Evolutionary conservation across 53 echinoderm and acorn worm species (phyloP), one percentile per base, ranked within the genome.

Genomic region (Pentamera pediparva): DNA sequence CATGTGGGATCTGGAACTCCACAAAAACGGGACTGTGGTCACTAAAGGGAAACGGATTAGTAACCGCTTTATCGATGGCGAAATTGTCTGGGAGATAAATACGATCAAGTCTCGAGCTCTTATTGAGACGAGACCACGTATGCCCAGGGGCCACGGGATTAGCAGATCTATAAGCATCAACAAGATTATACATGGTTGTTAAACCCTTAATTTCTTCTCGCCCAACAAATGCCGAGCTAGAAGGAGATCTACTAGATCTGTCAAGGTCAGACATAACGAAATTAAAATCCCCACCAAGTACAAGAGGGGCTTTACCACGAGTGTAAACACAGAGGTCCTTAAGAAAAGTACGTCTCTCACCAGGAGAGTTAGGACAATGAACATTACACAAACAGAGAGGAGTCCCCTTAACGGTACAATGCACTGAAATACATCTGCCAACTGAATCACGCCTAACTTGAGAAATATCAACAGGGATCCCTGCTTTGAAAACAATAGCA

Each of bases 201-300:
- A 65, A 65, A 4, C 20, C 21, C 22, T 39, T 7, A 5, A 65
- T 8, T 15, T 65, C 65, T 13, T 21, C 22, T 22, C 65, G 8
- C 4, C 65, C 65, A 6, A 40, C 25, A 39, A 64, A 65, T 39
- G 7, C n/a, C 2, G 65, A 65, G 17, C 3, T 25, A 4, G 13
- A 10, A 7, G 19, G 8, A 33, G 20, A 17, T 3, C 13, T 24
- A 21, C 6, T 27, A 1, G 26, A 38, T 39, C 65, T 65, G 41
- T 65, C 65, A 1, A 24, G 8, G 11, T 22, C 39, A 21, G 3
- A 8, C 8, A 39, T 38, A 17, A 65, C 27, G 40, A 21, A 65
- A 19, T 65, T 65, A 24, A 65, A 65, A 39, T 65, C 65, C 40
- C 65, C 64, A n/a, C 37, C 65, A 9, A 65, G 25, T 4, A 65